Conservation (phyloP, 2,888 invertebrate genomes). For the Amaurobius ferox region DNA sequence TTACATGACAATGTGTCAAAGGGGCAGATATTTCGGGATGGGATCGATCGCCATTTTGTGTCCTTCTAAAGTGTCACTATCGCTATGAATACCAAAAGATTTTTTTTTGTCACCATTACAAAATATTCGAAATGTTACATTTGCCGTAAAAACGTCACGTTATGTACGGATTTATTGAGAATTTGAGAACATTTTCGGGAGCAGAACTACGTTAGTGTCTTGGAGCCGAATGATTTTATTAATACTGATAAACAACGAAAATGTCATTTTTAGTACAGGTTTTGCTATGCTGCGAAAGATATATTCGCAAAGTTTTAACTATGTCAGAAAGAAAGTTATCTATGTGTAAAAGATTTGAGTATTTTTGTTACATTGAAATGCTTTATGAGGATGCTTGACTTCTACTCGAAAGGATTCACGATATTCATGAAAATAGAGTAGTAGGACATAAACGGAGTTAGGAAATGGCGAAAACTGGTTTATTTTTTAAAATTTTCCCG, state of each 20-base stretch:
- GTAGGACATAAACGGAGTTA: no score
- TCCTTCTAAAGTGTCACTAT: slow-evolving; percentile 45
- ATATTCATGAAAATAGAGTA: no score
- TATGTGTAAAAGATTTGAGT: background rate
- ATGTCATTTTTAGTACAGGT: background rate
- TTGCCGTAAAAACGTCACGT: slow-evolving; percentile 61
- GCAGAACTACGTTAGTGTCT: background rate
- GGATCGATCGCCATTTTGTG: slow-evolving; percentile 37
- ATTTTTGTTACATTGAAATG: background rate
- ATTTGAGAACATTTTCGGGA: background rate
- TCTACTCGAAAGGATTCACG: background rate
- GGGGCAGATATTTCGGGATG: background rate
- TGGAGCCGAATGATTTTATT: background rate
- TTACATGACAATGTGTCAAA: background rate
- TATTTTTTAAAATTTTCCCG: no score
- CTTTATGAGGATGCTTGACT: background rate
- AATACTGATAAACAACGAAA: slow-evolving; percentile 13
- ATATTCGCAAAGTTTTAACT: background rate
- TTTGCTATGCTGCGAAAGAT: background rate
- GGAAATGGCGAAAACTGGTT: no score
- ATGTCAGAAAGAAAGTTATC: background rate
- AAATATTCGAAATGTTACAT: slow-evolving; percentile 12
- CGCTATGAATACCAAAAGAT: slow-evolving; percentile 61
- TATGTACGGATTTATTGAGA: slow-evolving; percentile 36
- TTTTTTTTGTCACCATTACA: background rate